Conservation (phyloP, 2,888 invertebrate genomes). For the Lycaena phlaeas region DNA sequence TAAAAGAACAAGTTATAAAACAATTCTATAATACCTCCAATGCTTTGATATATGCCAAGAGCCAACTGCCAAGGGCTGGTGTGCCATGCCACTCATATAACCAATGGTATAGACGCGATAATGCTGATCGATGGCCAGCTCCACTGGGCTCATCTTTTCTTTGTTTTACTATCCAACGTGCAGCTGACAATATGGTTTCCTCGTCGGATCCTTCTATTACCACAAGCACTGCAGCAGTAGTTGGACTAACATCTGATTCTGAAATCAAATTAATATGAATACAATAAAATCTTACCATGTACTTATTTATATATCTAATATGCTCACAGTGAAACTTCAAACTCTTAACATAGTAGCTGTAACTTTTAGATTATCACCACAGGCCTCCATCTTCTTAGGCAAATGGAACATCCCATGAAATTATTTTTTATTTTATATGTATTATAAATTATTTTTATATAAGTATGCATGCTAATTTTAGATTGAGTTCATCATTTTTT, state of each 20-base stretch:
- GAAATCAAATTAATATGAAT: constrained; percentile 7
- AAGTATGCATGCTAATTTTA: too few species aligned
- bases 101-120: constrained; percentile 80
- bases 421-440: too few species aligned
- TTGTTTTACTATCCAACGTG: constrained; percentile 53
- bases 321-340: too few species aligned
- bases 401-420: too few species aligned
- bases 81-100: constrained; percentile 75
- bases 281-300: too few species aligned
- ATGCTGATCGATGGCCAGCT: constrained; percentile 73
- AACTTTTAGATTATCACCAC: too few species aligned
- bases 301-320: too few species aligned
- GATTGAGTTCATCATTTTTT: too few species aligned
- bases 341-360: too few species aligned
- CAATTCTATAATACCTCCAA: constrained; percentile 55
- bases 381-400: too few species aligned
- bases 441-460: too few species aligned
- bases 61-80: constrained; percentile 76
- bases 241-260: constrained; percentile 69
- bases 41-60: constrained; percentile 77
- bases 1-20: too few species aligned
- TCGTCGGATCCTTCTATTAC: constrained; percentile 59
- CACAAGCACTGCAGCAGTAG: constrained; percentile 74
- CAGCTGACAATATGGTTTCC: constrained; percentile 36
- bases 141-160: constrained; percentile 52